Percentiles rank a stretch among this genome's conserved stretches.
These are phyloP conservation scores for Stomatorhinus walkeri DNA, from an alignment of 2,797 vertebrate genomes.

Conservation along the genomic window DNA sequence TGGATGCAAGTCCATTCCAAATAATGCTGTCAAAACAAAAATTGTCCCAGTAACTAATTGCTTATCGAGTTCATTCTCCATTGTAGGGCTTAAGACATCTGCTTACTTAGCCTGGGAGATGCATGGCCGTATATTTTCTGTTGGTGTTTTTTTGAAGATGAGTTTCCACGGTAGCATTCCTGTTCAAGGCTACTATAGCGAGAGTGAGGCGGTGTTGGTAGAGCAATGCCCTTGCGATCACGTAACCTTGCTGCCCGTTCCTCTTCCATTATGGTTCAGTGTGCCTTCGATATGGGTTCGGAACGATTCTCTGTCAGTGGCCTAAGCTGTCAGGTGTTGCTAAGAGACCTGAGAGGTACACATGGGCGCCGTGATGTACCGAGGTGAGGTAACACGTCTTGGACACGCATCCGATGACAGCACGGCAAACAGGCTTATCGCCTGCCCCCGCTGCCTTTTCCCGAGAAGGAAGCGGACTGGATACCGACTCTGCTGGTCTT, in stretches of 20 bases:
- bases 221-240: not conserved
- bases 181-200: not conserved
- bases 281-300: not conserved
- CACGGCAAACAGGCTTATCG: not conserved
- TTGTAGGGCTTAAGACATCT: not conserved
- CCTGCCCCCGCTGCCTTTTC: not conserved
- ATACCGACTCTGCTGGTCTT: not conserved
- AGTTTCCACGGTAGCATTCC: not conserved
- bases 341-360: not conserved
- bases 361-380: not conserved
- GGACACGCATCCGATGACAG: not conserved
- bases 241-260: not conserved
- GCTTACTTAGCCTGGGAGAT: not conserved
- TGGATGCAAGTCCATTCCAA: not conserved
- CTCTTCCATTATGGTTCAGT: not conserved
- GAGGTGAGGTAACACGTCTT: not conserved
- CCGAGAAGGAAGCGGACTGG: not conserved
- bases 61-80: not conserved
- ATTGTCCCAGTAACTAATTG: not conserved
- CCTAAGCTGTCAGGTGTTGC: constrained; percentile 3
- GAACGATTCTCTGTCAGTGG: not conserved
- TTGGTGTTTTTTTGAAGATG: not conserved
- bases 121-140: not conserved
- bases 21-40: constrained; percentile 3
- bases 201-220: not conserved